phyloP scores from a whole-genome alignment of 2,113 vertebrate genomes.

The Cyphomyrus plagiostoma region DNA sequence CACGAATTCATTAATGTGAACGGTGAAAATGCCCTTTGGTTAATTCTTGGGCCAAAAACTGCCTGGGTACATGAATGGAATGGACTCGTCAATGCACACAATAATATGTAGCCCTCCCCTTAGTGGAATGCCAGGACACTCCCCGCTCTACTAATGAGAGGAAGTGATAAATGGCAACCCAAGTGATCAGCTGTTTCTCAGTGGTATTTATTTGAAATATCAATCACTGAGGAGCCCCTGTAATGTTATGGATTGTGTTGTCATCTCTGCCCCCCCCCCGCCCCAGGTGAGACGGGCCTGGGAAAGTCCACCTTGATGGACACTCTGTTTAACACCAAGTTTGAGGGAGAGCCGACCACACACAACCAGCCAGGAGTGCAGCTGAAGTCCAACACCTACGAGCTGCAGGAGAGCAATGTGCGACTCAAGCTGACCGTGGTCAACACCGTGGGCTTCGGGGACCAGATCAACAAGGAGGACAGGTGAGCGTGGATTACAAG shows the following conservation, averaged over 20 bases:
- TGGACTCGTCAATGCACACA: background rate
- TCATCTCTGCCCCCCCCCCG: background rate
- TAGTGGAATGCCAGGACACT: background rate
- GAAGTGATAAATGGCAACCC: background rate
- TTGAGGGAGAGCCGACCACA: conserved; percentile 85
- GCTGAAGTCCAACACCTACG: conserved; percentile 86
- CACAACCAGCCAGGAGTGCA: conserved; percentile 90
- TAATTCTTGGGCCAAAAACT: background rate
- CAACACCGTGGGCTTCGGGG: conserved; percentile 88
- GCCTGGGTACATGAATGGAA: background rate
- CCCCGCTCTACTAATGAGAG: background rate
- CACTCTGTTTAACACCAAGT: conserved; percentile 96
- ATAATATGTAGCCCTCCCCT: background rate
- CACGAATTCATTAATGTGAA: background rate
- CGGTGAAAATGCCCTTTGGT: background rate
- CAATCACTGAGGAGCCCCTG: background rate
- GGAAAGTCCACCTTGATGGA: conserved; percentile 98
- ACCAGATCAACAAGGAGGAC: conserved; percentile 97
- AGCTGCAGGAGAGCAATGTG: conserved; percentile 93
- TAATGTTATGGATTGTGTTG: background rate
- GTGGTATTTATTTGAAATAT: background rate
- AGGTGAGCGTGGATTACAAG: conserved; percentile 64
- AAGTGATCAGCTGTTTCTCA: background rate
- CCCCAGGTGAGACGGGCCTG: conserved; percentile 89
- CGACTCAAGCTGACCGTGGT: conserved; percentile 88